These are phyloP conservation scores for Corythornis cristatus DNA, from an alignment of 2,113 vertebrate species.

Conservation along the genomic window DNA sequence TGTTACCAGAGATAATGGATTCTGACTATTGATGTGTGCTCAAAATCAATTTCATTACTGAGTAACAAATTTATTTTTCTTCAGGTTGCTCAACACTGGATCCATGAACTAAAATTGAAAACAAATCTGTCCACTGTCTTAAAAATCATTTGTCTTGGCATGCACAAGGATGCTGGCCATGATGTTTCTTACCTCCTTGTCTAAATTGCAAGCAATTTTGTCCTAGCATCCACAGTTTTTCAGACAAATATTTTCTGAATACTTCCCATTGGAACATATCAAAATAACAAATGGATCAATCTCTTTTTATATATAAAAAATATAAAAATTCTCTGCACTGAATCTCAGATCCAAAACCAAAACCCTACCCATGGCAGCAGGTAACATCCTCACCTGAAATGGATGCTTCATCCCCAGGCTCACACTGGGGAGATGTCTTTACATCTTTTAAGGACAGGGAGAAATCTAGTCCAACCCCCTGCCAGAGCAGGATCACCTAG, in stretches of 20 bases:
- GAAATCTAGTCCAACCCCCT: background rate
- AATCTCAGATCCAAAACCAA: background rate
- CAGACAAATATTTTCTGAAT: background rate
- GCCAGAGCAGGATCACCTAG: too few species aligned
- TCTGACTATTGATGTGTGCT: background rate
- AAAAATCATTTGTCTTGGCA: background rate
- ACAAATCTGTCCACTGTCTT: background rate
- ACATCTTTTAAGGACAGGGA: background rate
- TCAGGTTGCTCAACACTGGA: background rate
- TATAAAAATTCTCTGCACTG: background rate
- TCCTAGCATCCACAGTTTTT: background rate
- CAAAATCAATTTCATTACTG: background rate
- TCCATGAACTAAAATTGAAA: background rate
- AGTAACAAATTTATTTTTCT: background rate
- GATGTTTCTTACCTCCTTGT: background rate
- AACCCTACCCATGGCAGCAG: background rate
- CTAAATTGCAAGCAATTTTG: background rate
- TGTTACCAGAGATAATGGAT: background rate
- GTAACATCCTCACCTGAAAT: background rate
- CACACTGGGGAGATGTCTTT: accelerated
- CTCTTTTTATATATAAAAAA: too few species aligned
- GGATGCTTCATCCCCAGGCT: background rate
- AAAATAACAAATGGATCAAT: background rate
- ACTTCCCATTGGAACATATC: background rate
- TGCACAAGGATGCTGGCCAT: background rate